Base-by-base conservation (phyloP, 2,113 vertebrate genomes). In the Porphyrio hochstetteri region DNA sequence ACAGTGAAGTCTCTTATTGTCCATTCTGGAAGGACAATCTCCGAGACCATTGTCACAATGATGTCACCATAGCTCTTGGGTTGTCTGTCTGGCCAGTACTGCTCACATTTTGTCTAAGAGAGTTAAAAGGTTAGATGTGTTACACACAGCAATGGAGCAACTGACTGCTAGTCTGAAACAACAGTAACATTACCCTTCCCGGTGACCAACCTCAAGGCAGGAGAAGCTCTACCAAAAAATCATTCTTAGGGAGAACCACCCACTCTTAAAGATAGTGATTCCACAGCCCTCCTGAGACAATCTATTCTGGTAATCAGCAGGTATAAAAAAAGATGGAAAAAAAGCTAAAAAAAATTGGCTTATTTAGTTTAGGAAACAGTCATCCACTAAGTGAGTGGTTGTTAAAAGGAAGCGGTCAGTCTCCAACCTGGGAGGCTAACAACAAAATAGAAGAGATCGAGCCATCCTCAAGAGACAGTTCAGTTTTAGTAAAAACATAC, bases 41-140 rank as follows among this genome's bases (percentile, higher is more conserved):
- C 99, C 3, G 98, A 98, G 3, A 98, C 98, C 90, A 97, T 96
- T 36, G 97, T 98, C 82, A 99, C 98, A n/a, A 96, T 97, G 82
- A 99, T 96, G 82, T 99, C 98, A 57, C 97, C 98, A 29, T 97
- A 99, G 89, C 94, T 97, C 93, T 98, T 98, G 25, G 96, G 81
- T n/a, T 98, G 93, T 60, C 98, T 96, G 46, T 97, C 94, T 53
- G 98, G 98, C 99, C 99, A 99, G 96, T 99, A 99, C 74, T 99
- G 98, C 90, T 99, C 99, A 98, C 99, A 99, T 98, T 99, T 99
- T 31, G 99, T 98, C 99, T 99, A 88, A 48, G 42, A 90, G 94
- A 88, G 38, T 90, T 70, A 82, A 8, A 75, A 81, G 20, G 8
- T 91, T 52, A 65, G 33, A 38, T 19, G 56, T 3, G 9, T 38